Base-by-base conservation (phyloP, 2,113 vertebrate genomes). In the Gopherus evgoodei region DNA sequence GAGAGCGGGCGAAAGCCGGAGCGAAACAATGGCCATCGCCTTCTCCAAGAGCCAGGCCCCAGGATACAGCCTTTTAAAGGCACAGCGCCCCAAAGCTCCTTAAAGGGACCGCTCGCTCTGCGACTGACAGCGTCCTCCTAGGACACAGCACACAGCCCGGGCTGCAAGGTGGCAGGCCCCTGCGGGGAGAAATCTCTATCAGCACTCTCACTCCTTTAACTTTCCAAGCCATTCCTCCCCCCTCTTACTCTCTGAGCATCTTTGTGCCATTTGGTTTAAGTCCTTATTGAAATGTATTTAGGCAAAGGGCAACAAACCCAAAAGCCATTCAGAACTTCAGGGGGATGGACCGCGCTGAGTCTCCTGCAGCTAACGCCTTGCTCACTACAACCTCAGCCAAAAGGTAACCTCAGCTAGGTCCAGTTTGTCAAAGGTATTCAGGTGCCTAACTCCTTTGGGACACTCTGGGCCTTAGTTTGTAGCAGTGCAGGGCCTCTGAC, bases 61-160 rank as follows among this genome's bases (percentile, higher is more conserved):
- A 1, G 83, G 95, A 89, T 82, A 2, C 96, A 89, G 98, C 98
- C 98, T 98, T 98, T 98, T 98, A 98, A 98, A 98, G 98, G 79
- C 94, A 96, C 81, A 96, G 78, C 0, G 81, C 49, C 1, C 5
- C 72, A 2, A 1, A 25, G 89, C 25, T 69, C 84, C 95, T 84
- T 50, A 95, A 85, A 95, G 93, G 93, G 90, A 49, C 90, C 89
- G 94, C 50, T 25, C 91, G 4, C 59, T 24, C 50, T 38, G 35
- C 4, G 9, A 2, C 81, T 14, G 27, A 13, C 81, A 59, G 91
- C 82, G 81, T 38, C 13, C 0, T 3, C 53, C 38, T 50, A 8
- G 47, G 19, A 13, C 5, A 1, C 29, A 6, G 57, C 59, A 44
- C 49, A 59, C 75, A 49, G 87, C 91, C 78, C 3, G 62, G 89